Conservation (phyloP, 2,888 invertebrate genomes). For the Exocentrus adspersus region DNA sequence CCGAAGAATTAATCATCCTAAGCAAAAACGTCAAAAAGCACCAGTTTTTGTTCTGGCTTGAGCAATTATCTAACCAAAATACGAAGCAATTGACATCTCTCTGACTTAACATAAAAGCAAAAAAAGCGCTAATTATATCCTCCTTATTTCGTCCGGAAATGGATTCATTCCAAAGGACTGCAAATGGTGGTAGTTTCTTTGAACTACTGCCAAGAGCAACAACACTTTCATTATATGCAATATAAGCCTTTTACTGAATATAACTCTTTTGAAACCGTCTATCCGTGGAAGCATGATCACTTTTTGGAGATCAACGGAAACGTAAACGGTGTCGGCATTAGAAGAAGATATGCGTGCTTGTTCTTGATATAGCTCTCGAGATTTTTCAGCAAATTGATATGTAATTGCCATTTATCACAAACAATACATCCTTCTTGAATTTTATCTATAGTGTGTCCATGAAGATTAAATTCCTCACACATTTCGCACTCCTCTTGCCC, state of each 20-base stretch:
- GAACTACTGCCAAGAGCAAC: slow-evolving; percentile 12
- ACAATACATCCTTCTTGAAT: slow-evolving; percentile 6
- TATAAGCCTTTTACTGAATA: slow-evolving; percentile 16
- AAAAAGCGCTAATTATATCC: slow-evolving; percentile 36
- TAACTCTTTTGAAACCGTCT: slow-evolving; percentile 16
- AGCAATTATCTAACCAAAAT: slow-evolving; percentile 14
- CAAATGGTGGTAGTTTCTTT: slow-evolving; percentile 31
- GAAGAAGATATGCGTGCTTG: slow-evolving; percentile 14
- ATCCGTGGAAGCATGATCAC: slow-evolving; percentile 31
- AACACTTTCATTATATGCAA: slow-evolving; percentile 30
- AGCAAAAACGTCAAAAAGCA: slow-evolving; percentile 9
- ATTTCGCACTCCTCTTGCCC: slow-evolving; percentile 20
- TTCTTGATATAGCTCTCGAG: slow-evolving; percentile 20
- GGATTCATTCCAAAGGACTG: not conserved
- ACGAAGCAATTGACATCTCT: not conserved
- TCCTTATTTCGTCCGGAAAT: slow-evolving; percentile 23
- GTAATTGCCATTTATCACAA: slow-evolving; percentile 7
- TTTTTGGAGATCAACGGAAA: slow-evolving; percentile 20
- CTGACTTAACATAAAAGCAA: not conserved
- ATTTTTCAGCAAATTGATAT: slow-evolving; percentile 11
- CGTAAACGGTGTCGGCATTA: slow-evolving; percentile 8
- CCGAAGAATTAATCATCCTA: slow-evolving; percentile 3
- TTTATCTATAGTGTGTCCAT: slow-evolving; percentile 11
- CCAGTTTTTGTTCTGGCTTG: slow-evolving; percentile 22
- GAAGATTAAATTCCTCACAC: slow-evolving; percentile 16